Evolutionary conservation across 2,797 vertebrate species (phyloP).

Genomic region (Sebastes variabilis): DNA sequence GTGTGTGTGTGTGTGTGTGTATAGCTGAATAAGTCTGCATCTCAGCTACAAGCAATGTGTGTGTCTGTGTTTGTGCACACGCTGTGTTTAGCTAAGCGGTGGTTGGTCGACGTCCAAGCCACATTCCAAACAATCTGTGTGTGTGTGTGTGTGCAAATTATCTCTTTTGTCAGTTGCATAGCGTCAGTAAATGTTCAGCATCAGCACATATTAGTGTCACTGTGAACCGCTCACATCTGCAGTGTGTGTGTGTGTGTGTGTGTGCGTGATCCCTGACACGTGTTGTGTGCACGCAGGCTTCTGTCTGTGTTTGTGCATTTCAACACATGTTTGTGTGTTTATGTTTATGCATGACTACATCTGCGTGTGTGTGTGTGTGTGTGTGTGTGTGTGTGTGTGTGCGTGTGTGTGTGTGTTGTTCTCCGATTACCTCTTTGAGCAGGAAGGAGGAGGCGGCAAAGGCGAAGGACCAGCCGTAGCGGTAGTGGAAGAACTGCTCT

Average conservation of each 20-base stretch:
- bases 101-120: conserved; percentile 10
- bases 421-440: conserved; percentile 87
- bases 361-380: not conserved
- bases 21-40: conserved; percentile 8
- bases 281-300: not conserved
- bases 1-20: conserved; percentile 17
- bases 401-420: not conserved
- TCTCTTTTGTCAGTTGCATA: not conserved
- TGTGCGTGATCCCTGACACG: not conserved
- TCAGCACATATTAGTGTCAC: conserved; percentile 16
- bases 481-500: conserved; percentile 91
- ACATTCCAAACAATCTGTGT: conserved; percentile 6
- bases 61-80: not conserved
- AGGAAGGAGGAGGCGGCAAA: conserved; percentile 92
- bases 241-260: not conserved
- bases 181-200: conserved; percentile 23
- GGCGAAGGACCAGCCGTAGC: conserved; percentile 92
- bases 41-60: not conserved
- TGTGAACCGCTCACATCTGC: not conserved
- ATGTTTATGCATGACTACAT: not conserved
- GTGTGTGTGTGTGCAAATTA: not conserved
- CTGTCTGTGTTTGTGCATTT: not conserved
- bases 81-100: conserved; percentile 10
- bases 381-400: not conserved
- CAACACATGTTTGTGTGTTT: not conserved